phyloP scores from a whole-genome alignment of 2,797 vertebrate genomes.

The Neosalanx taihuensis region DNA sequence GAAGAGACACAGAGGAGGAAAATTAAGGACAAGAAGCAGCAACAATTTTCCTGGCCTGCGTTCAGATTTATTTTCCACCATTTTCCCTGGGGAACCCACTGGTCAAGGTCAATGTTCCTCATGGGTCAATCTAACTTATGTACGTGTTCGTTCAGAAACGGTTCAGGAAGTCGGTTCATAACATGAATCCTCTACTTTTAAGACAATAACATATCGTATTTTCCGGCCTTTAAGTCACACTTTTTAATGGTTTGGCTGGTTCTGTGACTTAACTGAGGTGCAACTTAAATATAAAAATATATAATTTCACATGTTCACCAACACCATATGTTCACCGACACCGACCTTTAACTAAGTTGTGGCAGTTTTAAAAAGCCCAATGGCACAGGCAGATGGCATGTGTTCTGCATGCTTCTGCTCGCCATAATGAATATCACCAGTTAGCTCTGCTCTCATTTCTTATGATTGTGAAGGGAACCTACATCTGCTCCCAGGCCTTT shows the following conservation, averaged over 20 bases:
- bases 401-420: background rate
- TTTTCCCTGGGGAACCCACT: background rate
- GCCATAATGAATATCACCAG: constrained; percentile 31
- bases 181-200: background rate
- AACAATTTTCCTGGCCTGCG: background rate
- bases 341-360: too few relatives aligned
- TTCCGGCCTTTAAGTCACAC: too few relatives aligned
- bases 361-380: too few relatives aligned
- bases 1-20: background rate
- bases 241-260: too few relatives aligned
- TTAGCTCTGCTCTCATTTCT: constrained; percentile 30
- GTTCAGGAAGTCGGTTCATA: background rate
- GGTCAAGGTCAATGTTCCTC: constrained; percentile 13
- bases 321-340: too few relatives aligned
- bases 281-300: too few relatives aligned
- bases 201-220: background rate
- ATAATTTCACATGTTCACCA: too few relatives aligned
- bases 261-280: too few relatives aligned
- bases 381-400: too few relatives aligned
- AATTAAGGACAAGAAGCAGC: background rate
- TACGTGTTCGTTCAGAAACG: background rate
- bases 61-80: background rate
- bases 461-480: constrained; percentile 46
- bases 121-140: background rate
- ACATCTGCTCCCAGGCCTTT: constrained; percentile 34